Base-by-base conservation (phyloP, 2,888 invertebrate genomes). In the Drosophila antonietae region DNA sequence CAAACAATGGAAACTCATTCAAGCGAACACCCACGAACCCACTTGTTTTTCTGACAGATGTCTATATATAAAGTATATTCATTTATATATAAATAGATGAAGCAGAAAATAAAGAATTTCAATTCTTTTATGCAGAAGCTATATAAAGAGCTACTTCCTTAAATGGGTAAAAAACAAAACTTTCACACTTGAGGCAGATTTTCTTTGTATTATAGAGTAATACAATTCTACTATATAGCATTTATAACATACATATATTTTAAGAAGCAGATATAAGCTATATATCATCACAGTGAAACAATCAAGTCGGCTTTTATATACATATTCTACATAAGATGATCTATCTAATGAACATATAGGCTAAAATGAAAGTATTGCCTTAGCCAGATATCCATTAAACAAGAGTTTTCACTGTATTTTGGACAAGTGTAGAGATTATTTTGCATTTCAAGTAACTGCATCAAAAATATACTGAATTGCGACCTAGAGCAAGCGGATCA, bases 21-120 rank as follows among this genome's bases (percentile, higher is more conserved):
- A 35, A 55, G 33, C 28, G 37, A 28, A 41, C 41, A 39, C 28
- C 55, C 55, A 55, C 41, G 28, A 20, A 3, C n/a, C 37, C 35
- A 51, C 51, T 51, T 51, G 51, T 20, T 2, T 6, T 10, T 23
- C 39, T 9, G 23, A 39, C 15, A 39, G 35, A 52, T 12, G 28
- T 46, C 15, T 46, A 46, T 46, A 23, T 46, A 46, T 46, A 18
- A 1, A 43, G 18, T 43, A 41, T 43, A 43, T 43, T 9, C 2
- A 35, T 35, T 10, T 35, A 8, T 41, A 8, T 41, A n/a, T 41
- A 28, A 28, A 41, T n/a, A 44, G 44, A 44, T 46, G 46, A 3
- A 46, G 44, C 20, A 20, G 44, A 44, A 12, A 43, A 43, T 5
- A 46, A 46, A 46, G 46, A 23, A 46, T 7, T 14, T 23, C 5